Percentiles rank a stretch among this genome's conserved stretches.
phyloP scores from a whole-genome alignment of 1,140 invertebrate genomes.

The Planococcus citri region DNA sequence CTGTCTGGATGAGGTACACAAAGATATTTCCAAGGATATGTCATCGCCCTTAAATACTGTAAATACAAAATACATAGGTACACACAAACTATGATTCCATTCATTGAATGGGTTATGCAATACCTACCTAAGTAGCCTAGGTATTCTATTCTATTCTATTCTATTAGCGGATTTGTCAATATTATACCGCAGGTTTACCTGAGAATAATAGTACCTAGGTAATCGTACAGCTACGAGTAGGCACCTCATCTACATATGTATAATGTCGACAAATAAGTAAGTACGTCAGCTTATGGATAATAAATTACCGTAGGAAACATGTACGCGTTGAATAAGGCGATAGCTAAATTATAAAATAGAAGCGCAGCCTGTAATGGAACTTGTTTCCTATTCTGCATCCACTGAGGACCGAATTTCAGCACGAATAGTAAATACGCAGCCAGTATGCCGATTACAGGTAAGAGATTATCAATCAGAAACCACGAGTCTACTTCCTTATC shows the following conservation, averaged over 20 bases:
- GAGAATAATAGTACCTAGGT: no score
- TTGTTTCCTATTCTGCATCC: slow-evolving; percentile 53
- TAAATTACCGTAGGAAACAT: slow-evolving; percentile 43
- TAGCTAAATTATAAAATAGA: slow-evolving; percentile 53
- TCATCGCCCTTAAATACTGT: neutral
- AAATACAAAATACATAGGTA: neutral
- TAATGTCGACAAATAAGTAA: no score
- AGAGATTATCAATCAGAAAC: slow-evolving; percentile 56
- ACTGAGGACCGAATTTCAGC: slow-evolving; percentile 51
- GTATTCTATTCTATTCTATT: no score
- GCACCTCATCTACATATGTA: no score
- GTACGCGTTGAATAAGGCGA: slow-evolving; percentile 53
- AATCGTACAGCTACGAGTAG: no score
- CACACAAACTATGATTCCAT: no score
- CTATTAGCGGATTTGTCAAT: no score
- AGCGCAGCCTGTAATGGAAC: slow-evolving; percentile 49
- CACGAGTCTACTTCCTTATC: slow-evolving; percentile 51
- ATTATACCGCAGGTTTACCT: no score
- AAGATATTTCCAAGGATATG: neutral
- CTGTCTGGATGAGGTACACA: neutral
- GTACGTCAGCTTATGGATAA: neutral
- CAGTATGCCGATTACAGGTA: slow-evolving; percentile 49
- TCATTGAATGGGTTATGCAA: no score
- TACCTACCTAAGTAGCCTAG: no score
- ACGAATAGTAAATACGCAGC: slow-evolving; percentile 50